Conservation (phyloP, 2,797 vertebrate genomes). For the Myioborus miniatus region DNA sequence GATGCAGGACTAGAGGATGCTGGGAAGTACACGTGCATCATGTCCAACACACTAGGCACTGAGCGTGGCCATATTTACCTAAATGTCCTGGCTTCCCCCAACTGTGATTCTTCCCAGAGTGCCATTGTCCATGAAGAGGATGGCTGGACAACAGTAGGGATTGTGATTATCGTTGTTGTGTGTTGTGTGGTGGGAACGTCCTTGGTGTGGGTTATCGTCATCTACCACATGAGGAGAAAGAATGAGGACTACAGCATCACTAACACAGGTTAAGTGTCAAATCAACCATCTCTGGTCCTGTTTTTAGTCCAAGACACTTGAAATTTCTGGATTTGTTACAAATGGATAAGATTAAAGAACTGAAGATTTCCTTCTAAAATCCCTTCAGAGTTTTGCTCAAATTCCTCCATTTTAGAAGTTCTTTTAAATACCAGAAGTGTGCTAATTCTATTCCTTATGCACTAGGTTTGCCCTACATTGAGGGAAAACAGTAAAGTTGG, state of each 20-base stretch:
- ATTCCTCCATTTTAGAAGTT: background rate
- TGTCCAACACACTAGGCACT: slow-evolving; percentile 85
- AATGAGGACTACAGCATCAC: slow-evolving; percentile 86
- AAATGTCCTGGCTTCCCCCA: slow-evolving; percentile 78
- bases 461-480: background rate
- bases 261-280: slow-evolving; percentile 73
- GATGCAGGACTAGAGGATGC: slow-evolving; percentile 81
- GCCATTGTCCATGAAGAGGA: slow-evolving; percentile 75
- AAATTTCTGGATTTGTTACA: background rate
- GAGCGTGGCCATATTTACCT: slow-evolving; percentile 84
- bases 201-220: slow-evolving; percentile 85
- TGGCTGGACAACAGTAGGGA: slow-evolving; percentile 81
- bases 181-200: slow-evolving; percentile 86
- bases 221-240: slow-evolving; percentile 85
- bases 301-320: background rate
- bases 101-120: slow-evolving; percentile 78
- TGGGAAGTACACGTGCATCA: slow-evolving; percentile 84
- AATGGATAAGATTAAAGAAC: background rate
- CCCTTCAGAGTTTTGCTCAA: background rate
- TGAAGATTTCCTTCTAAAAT: background rate
- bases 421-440: background rate
- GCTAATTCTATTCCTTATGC: background rate
- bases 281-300: background rate
- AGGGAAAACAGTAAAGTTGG: background rate
- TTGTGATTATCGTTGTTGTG: slow-evolving; percentile 85